A percentile compares a stretch with the other conserved stretches of the same genome.
phyloP scores from a whole-genome alignment of 1,140 invertebrate species.

The Bombus sylvicola region DNA sequence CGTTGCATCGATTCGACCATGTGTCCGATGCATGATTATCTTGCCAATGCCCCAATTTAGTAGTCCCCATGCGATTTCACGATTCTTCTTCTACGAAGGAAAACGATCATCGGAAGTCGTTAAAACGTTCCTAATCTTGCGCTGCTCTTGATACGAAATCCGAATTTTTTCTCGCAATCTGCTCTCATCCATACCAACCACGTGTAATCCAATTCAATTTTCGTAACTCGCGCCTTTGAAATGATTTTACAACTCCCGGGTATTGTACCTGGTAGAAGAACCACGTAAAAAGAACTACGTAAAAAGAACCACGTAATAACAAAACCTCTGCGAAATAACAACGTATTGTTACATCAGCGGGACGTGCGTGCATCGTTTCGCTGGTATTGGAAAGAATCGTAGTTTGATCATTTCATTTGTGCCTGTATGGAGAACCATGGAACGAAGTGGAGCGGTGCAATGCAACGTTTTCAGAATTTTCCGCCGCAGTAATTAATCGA shows the following conservation, averaged over 20 bases:
- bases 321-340: not conserved
- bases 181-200: not conserved
- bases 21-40: conserved; percentile 52
- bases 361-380: not conserved
- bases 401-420: not conserved
- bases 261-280: not conserved
- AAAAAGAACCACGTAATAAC: too few relatives aligned
- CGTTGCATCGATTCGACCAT: conserved; percentile 15
- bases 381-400: not conserved
- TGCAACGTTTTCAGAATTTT: not conserved
- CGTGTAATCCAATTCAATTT: not conserved
- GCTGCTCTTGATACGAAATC: too few relatives aligned
- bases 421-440: not conserved
- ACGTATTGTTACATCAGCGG: not conserved
- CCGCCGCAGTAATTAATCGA: conserved; percentile 6
- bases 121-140: too few relatives aligned
- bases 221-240: not conserved
- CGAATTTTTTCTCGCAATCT: too few relatives aligned
- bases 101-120: conserved; percentile 6
- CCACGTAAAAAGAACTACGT: not conserved
- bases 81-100: not conserved
- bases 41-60: conserved; percentile 53
- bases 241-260: not conserved
- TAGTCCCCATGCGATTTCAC: not conserved
- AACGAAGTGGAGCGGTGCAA: not conserved